Evolutionary conservation across 2,797 vertebrate genomes (phyloP).

Genomic region (Anguilla megastoma): DNA sequence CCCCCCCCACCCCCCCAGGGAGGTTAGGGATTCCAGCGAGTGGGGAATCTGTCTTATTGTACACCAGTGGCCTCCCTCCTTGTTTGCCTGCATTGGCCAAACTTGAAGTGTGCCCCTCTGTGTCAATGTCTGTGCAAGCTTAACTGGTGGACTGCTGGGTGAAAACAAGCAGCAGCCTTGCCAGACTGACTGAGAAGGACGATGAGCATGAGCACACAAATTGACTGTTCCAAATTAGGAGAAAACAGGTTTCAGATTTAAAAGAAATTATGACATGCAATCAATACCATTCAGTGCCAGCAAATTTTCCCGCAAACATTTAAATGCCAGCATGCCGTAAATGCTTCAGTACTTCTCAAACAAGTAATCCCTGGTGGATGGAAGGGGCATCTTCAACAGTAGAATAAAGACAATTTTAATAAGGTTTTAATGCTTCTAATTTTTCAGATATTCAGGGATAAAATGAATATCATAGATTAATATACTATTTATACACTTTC

Average conservation of each 20-base stretch:
- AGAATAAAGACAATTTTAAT: slow-evolving; percentile 19
- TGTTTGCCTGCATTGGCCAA: too few relatives aligned
- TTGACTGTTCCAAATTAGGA: neutral
- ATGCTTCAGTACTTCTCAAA: neutral
- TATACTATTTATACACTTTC: slow-evolving; percentile 28
- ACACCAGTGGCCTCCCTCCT: too few relatives aligned
- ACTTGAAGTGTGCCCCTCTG: too few relatives aligned
- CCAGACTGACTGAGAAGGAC: neutral
- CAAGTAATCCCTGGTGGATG: neutral
- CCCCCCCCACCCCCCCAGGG: too few relatives aligned
- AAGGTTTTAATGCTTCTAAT: slow-evolving; percentile 13
- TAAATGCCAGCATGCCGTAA: slow-evolving; percentile 17
- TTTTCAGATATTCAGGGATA: slow-evolving; percentile 17
- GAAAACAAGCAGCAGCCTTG: neutral
- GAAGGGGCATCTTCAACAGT: neutral
- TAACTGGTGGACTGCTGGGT: neutral
- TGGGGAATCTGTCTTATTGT: too few relatives aligned
- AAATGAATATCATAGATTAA: slow-evolving; percentile 33
- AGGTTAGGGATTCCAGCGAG: too few relatives aligned
- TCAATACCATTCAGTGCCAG: neutral
- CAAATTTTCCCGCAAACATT: slow-evolving; percentile 1
- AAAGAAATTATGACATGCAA: neutral
- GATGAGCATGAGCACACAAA: neutral
- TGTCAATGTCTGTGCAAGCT: neutral
- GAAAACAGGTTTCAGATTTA: neutral